Conservation (phyloP, 2,797 vertebrate species). For the Silurus lanzhouensis region DNA sequence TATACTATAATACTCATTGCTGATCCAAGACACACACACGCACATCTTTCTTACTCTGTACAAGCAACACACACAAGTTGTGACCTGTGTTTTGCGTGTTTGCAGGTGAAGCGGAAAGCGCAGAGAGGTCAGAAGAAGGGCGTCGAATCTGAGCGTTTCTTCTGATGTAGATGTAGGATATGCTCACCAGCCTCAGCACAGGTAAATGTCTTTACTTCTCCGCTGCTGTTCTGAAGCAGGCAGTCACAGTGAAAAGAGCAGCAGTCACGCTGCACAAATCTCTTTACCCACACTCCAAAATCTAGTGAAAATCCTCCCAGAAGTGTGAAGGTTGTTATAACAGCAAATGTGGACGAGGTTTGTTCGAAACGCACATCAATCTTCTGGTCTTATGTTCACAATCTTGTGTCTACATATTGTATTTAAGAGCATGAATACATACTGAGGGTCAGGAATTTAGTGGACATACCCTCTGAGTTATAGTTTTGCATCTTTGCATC, state of each 20-base stretch:
- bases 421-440: not conserved
- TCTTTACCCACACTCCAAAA: too few species aligned
- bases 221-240: not conserved
- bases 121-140: not conserved
- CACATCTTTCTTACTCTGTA: slow-evolving; percentile 17
- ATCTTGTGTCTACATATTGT: not conserved
- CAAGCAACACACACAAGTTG: slow-evolving; percentile 9
- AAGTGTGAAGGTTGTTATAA: too few species aligned
- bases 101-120: slow-evolving; percentile 40
- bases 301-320: too few species aligned
- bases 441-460: not conserved
- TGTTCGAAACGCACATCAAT: too few species aligned
- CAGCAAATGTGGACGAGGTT: too few species aligned
- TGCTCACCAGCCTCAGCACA: slow-evolving; percentile 55
- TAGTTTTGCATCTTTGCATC: not conserved
- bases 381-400: too few species aligned
- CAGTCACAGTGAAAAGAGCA: not conserved
- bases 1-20: not conserved
- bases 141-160: slow-evolving; percentile 3
- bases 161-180: slow-evolving; percentile 55
- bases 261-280: not conserved
- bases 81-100: slow-evolving; percentile 33
- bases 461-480: not conserved
- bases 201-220: slow-evolving; percentile 13
- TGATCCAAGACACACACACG: slow-evolving; percentile 27